Evolutionary conservation across 2,888 invertebrate species (phyloP).

Genomic region (Drosophila formosana): DNA sequence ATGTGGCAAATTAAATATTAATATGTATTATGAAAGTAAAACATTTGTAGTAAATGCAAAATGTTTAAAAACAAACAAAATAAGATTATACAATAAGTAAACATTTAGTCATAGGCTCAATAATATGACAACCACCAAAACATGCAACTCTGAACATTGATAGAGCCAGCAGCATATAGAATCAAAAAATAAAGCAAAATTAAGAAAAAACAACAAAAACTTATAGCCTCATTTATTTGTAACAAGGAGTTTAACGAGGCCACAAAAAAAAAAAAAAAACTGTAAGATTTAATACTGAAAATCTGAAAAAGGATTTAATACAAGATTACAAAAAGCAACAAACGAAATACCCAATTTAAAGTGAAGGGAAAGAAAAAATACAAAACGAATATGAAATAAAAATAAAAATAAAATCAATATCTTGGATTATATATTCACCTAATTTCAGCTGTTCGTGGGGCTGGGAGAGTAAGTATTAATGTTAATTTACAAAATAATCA

Average conservation of each 20-base stretch:
- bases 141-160: constrained; percentile 57
- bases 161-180: constrained; percentile 35
- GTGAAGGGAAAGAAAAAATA: constrained; percentile 54
- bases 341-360: constrained; percentile 79
- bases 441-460: too few species aligned
- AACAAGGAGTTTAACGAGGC: constrained; percentile 35
- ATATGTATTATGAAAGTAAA: constrained; percentile 6
- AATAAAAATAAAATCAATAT: constrained; percentile 41
- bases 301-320: constrained; percentile 11
- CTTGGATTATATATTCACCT: too few species aligned
- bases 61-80: constrained; percentile 36
- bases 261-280: constrained; percentile 41
- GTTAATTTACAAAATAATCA: too few species aligned
- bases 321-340: constrained; percentile 75
- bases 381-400: constrained; percentile 58
- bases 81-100: constrained; percentile 70
- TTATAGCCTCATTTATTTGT: constrained; percentile 28
- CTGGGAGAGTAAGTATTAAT: too few species aligned
- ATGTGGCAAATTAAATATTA: constrained; percentile 76
- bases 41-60: constrained; percentile 68
- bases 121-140: constrained; percentile 71
- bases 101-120: constrained; percentile 78
- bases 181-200: constrained; percentile 40
- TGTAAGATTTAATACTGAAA: constrained; percentile 66
- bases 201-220: constrained; percentile 24